These are phyloP conservation scores for Dendrolimus kikuchii DNA, from an alignment of 1,140 invertebrate species.

Conservation along the genomic window DNA sequence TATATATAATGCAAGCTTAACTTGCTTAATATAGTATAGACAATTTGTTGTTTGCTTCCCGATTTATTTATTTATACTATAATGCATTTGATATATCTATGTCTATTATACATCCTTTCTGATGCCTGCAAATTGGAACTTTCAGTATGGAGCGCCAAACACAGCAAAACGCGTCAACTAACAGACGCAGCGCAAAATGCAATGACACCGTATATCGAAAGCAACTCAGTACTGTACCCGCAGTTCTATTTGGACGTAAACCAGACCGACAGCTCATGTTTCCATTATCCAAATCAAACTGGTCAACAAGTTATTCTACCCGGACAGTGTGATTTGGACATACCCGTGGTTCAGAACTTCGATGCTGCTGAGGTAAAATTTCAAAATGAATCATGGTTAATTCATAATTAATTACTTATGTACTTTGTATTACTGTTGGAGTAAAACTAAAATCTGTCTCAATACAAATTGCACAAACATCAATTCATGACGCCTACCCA, in stretches of 20 bases:
- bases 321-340: conserved; percentile 44
- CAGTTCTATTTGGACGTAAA: conserved; percentile 35
- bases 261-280: conserved; percentile 40
- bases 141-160: conserved; percentile 58
- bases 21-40: no score
- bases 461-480: no score
- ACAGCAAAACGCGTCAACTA: conserved; percentile 34
- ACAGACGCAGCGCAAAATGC: conserved; percentile 21
- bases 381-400: conserved; percentile 3
- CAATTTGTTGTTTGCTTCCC: no score
- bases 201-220: conserved; percentile 25
- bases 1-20: no score
- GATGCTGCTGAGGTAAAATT: conserved; percentile 27
- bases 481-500: no score
- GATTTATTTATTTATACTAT: no score
- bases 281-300: conserved; percentile 41
- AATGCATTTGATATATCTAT: not conserved
- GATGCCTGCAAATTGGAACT: not conserved
- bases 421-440: no score
- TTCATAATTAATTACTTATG: conserved; percentile 1
- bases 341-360: conserved; percentile 33
- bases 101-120: not conserved
- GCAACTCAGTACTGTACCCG: conserved; percentile 27
- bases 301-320: conserved; percentile 37
- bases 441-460: no score